Evolutionary conservation across 2,797 vertebrate genomes (phyloP), one percentile per base, ranked within the genome.

Genomic region (Notolepis coatsorum): DNA sequence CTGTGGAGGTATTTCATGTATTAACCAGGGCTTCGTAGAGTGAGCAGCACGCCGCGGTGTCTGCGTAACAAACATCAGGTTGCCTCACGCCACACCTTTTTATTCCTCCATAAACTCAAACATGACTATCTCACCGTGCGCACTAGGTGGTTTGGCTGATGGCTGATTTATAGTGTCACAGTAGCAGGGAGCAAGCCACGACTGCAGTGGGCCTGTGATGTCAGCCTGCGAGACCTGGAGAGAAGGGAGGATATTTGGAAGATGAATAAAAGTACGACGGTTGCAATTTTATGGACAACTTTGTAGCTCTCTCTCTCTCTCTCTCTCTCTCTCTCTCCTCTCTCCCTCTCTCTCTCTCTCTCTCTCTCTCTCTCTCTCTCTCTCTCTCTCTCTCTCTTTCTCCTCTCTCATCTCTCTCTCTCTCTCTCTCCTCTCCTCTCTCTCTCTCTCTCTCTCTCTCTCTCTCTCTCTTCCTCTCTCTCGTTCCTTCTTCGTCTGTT

Each of bases 161-260:
- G 67, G 62, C 71, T 83, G 78, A 77, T 78, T 76, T 75, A 48
- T 61, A 43, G 68, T 35, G 65, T 60, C 30, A 39, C 65, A 50
- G 58, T 77, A 48, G 46, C 9, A 52, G 54, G n/a, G 55, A 67
- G 47, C 45, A 13, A 67, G 68, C 50, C 50, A 57, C 71, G 49
- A 64, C 79, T 65, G 61, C 52, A 58, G 54, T 60, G 41, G 39
- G 31, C 37, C 12, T n/a, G 30, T 55, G 73, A 58, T 66, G 57
- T 74, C 73, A 72, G 55, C 15, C 37, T 57, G 48, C 25, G 35
- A 17, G 33, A 74, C 62, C 61, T 57, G 31, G 25, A 58, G 30
- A 38, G 7, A 46, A 5, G 2, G 13, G 43, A 13, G 18, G 59
- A 39, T 30, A 57, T 54, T 49, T 59, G 45, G 13, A 5, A 31